Evolutionary conservation across 2,113 vertebrate species (phyloP), one percentile per base, ranked within the genome.

Genomic region (Coryphaenoides rupestris): DNA sequence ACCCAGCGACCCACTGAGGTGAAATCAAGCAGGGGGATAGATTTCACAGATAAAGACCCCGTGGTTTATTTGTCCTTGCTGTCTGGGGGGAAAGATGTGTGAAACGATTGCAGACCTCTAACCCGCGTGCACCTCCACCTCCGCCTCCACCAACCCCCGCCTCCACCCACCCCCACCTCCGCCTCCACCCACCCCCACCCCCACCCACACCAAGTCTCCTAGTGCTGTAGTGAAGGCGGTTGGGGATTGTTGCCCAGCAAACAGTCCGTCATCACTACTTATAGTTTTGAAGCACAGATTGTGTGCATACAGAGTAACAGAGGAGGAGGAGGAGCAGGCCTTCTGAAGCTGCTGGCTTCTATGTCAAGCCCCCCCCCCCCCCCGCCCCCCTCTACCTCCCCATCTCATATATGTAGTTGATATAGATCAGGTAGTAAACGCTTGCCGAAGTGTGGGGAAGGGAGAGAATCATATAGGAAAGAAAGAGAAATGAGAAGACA

Each of bases 11-110:
- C 49, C 65, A 67, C 58, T 72, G 80, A 86, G 78, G 76, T 82
- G 76, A 86, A 88, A 84, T 90, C 84, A 80, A 65, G 59, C 66
- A 14, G 66, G 63, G 87, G 82, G 84, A 83, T 86, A 80, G 87
- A 90, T 90, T 92, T 89, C 87, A 87, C 74, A 15, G 86, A 89
- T 89, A 87, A 75, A 78, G 82, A 75, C 78, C 69, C 83, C 28
- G 58, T 75, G 79, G 84, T 81, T 88, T 86, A 81, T 89, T 90
- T 88, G 79, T 77, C 72, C 75, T 86, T 82, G 74, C 82, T 83
- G 79, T 84, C 77, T 78, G 72, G 75, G 77, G 24, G 10, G 46
- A 76, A n/a, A 83, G 84, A 89, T 76, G 84, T 85, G 80, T 86
- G 85, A 87, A 88, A 85, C 86, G 86, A 89, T 87, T 80, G 71